Conservation (phyloP, 2,888 invertebrate genomes). For the Oscheius sp. region DNA sequence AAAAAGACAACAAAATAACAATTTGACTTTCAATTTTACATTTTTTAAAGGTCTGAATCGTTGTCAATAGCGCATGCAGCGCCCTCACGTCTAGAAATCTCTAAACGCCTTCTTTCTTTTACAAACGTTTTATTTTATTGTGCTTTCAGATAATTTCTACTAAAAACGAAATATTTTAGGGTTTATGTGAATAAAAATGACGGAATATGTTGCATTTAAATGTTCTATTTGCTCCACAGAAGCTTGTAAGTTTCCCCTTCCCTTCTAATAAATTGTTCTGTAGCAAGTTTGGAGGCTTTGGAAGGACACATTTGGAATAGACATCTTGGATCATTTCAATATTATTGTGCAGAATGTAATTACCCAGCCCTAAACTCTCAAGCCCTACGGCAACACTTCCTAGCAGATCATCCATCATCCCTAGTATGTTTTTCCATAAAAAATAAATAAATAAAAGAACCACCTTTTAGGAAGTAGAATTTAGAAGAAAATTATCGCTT, state of each 20-base stretch:
- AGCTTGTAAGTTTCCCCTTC: conserved; percentile 35
- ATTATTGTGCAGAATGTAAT: conserved; percentile 44
- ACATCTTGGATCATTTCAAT: conserved; percentile 51
- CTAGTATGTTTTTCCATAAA: not conserved
- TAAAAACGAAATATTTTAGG: too few species aligned
- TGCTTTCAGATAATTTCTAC: too few species aligned
- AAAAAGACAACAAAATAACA: too few species aligned
- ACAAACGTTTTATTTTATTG: too few species aligned
- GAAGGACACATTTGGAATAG: conserved; percentile 58
- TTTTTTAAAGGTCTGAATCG: too few species aligned
- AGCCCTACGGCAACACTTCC: conserved; percentile 38
- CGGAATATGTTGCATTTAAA: conserved; percentile 50
- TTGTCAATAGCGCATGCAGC: too few species aligned
- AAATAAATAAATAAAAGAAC: too few species aligned
- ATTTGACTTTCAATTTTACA: too few species aligned
- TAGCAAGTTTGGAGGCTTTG: conserved; percentile 45
- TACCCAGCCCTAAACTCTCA: conserved; percentile 46
- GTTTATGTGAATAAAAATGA: conserved; percentile 32
- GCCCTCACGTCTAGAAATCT: too few species aligned
- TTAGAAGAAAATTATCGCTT: conserved; percentile 50
- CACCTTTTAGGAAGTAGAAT: conserved; percentile 42
- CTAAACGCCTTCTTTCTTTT: too few species aligned
- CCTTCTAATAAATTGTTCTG: not conserved
- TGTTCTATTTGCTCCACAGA: conserved; percentile 52
- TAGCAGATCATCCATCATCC: conserved; percentile 26